Conservation (phyloP, 2,888 invertebrate species). For the Hypsopygia costalis region DNA sequence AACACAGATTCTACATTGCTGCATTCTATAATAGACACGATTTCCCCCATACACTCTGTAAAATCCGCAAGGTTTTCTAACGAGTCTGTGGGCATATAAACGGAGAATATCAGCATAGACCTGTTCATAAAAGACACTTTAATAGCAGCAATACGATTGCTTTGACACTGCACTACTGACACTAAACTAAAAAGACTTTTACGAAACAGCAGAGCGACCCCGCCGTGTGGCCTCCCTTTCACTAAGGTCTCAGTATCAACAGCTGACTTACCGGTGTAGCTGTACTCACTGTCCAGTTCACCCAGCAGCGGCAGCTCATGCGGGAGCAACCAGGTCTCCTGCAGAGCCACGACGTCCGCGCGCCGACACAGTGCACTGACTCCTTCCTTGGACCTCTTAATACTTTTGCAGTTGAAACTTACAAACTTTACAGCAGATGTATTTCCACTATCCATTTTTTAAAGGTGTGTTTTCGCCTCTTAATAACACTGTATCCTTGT, state of each 20-base stretch:
- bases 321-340: slow-evolving; percentile 19
- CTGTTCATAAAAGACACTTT: too few relatives aligned
- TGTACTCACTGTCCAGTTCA: slow-evolving; percentile 12
- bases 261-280: slow-evolving; percentile 14
- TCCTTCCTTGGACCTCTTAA: slow-evolving; percentile 6
- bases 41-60: slow-evolving; percentile 14
- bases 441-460: too few relatives aligned
- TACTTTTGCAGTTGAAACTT: slow-evolving; percentile 13
- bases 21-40: slow-evolving; percentile 13
- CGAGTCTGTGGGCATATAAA: slow-evolving; percentile 18
- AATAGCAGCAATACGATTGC: too few relatives aligned
- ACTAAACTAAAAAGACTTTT: too few relatives aligned
- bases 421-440: too few relatives aligned
- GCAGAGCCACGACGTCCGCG: slow-evolving; percentile 14
- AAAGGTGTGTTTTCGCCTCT: too few relatives aligned
- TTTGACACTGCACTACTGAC: too few relatives aligned
- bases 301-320: slow-evolving; percentile 12
- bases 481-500: too few relatives aligned
- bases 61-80: slow-evolving; percentile 14
- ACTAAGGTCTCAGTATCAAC: slow-evolving; percentile 13
- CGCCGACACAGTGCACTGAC: slow-evolving; percentile 10
- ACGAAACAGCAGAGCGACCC: slow-evolving; percentile 16
- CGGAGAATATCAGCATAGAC: slow-evolving; percentile 13
- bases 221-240: slow-evolving; percentile 15
- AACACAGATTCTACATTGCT: slow-evolving; percentile 12